A percentile compares a stretch with the other conserved stretches of the same genome.
These are phyloP conservation scores for Megalops atlanticus DNA, from an alignment of 2,113 vertebrate genomes.

Conservation along the genomic window DNA sequence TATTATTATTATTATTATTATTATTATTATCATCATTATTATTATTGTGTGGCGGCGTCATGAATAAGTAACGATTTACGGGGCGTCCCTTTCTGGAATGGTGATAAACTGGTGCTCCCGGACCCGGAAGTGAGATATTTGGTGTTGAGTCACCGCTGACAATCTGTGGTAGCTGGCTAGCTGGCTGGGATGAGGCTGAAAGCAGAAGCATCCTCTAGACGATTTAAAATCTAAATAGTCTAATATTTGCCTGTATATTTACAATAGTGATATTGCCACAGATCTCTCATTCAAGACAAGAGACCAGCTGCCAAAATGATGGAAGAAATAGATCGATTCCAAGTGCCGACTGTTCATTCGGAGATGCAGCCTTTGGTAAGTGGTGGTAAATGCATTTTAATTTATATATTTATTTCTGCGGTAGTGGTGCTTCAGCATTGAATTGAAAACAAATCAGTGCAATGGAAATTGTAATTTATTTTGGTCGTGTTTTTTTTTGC, in stretches of 20 bases:
- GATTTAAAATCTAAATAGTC: background rate
- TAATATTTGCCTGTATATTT: background rate
- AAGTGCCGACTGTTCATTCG: constrained; percentile 88
- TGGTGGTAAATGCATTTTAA: background rate
- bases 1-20: background rate
- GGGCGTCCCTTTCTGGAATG: background rate
- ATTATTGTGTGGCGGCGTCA: background rate
- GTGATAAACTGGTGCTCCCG: constrained; percentile 15
- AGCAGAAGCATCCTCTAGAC: background rate
- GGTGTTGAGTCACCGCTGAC: constrained; percentile 29
- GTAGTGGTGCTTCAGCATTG: background rate
- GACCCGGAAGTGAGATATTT: constrained; percentile 35
- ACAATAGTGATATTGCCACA: background rate
- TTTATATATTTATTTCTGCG: background rate
- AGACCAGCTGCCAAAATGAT: constrained; percentile 81
- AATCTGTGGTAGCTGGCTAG: background rate
- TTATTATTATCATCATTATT: background rate
- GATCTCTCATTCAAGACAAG: constrained; percentile 14
- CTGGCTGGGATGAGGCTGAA: constrained; percentile 26
- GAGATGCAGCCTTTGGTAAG: constrained; percentile 95
- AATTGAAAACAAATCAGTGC: background rate
- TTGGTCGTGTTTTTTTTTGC: background rate
- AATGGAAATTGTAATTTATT: background rate
- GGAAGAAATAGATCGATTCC: constrained; percentile 96
- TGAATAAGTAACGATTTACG: background rate